A percentile compares a stretch with the other conserved stretches of the same genome.
Conservation (phyloP, 2,797 vertebrate species). For the Coendou prehensilis region DNA sequence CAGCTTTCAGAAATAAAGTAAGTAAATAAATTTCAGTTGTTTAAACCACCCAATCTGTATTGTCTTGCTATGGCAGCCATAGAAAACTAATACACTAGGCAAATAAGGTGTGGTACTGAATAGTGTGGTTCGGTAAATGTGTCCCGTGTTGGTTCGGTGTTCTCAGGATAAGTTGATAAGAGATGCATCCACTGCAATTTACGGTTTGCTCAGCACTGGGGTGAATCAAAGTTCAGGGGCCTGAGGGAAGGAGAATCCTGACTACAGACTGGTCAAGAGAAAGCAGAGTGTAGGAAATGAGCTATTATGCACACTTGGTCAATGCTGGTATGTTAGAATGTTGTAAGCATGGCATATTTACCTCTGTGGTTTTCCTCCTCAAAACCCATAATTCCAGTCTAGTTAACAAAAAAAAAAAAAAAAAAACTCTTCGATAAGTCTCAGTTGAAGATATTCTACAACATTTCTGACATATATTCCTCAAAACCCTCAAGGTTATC, state of each 20-base stretch:
- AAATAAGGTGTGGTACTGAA: not conserved
- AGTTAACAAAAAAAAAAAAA: not conserved
- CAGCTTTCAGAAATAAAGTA: not conserved
- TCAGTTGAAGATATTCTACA: not conserved
- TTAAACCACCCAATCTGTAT: not conserved
- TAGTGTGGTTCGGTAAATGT: not conserved
- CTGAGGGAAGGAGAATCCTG: not conserved
- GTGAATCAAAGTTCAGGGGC: not conserved
- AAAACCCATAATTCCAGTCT: not conserved
- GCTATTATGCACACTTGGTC: not conserved
- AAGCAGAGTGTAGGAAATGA: not conserved
- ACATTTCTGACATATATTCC: not conserved
- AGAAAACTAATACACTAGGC: not conserved
- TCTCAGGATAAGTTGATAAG: not conserved
- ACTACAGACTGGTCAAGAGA: not conserved
- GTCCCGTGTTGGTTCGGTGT: accelerated
- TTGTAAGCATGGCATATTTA: not conserved
- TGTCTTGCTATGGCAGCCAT: not conserved
- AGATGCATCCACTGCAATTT: accelerated
- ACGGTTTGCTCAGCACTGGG: not conserved
- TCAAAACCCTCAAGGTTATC: not conserved
- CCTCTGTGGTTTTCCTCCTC: not conserved
- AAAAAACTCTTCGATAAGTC: not conserved
- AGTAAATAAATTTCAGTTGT: not conserved
- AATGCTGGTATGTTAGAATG: not conserved